Evolutionary conservation across 2,888 invertebrate genomes (phyloP).

Genomic region (Tuberolachnus salignus): DNA sequence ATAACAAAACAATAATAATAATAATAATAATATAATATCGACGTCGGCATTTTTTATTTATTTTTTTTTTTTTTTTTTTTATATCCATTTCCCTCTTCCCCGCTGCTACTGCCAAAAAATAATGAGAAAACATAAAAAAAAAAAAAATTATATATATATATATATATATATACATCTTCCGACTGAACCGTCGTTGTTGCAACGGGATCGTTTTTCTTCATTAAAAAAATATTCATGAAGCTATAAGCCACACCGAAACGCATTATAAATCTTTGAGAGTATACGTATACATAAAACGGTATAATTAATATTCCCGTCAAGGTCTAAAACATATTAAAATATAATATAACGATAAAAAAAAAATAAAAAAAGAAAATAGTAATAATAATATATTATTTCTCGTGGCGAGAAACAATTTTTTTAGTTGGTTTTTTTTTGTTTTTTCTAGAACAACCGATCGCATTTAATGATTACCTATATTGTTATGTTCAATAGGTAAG

Average conservation of each 20-base stretch:
- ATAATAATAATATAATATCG: not conserved
- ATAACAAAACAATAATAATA: constrained; percentile 47
- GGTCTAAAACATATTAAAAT: not conserved
- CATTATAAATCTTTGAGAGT: constrained; percentile 30
- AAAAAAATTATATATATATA: not conserved
- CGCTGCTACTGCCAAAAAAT: not conserved
- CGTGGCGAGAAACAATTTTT: no score
- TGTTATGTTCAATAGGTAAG: no score
- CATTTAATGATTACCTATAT: no score
- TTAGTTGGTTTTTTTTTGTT: no score
- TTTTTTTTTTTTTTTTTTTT: not conserved
- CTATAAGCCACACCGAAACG: not conserved
- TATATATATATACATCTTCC: not conserved
- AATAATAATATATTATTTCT: no score
- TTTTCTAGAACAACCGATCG: no score
- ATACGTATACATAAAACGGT: not conserved
- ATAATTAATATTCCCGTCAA: constrained; percentile 18
- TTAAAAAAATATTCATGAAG: constrained; percentile 44
- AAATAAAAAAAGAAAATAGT: no score
- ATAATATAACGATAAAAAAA: not conserved
- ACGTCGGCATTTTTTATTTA: constrained; percentile 16
- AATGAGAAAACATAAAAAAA: constrained; percentile 25
- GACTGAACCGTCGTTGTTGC: no score
- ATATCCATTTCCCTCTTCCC: no score
- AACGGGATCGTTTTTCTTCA: constrained; percentile 35